These are phyloP conservation scores for Drosophila micromelanica DNA, from an alignment of 1,140 invertebrate species.

Conservation along the genomic window DNA sequence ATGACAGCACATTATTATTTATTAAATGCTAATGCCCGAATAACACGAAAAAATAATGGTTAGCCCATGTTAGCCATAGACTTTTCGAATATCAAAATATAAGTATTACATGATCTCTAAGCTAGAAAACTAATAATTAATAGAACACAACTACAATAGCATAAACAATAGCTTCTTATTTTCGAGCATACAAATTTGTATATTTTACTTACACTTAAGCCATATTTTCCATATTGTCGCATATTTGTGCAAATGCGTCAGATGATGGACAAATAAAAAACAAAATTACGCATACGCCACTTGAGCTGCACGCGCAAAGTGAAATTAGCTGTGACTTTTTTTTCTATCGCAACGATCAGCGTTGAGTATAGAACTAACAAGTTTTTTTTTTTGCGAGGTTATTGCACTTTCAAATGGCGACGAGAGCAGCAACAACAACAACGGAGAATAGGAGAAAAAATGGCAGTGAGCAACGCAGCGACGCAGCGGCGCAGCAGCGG, in stretches of 20 bases:
- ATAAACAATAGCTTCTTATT: too few relatives aligned
- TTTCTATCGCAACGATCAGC: constrained; percentile 12
- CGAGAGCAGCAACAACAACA: constrained; percentile 21
- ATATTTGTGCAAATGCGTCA: constrained; percentile 31
- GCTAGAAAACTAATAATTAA: too few relatives aligned
- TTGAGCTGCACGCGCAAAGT: constrained; percentile 45
- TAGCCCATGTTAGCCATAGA: too few relatives aligned
- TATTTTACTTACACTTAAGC: background rate
- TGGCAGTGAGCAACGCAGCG: constrained; percentile 55
- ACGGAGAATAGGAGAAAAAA: constrained; percentile 37
- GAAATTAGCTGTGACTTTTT: background rate
- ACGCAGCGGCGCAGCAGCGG: constrained; percentile 44
- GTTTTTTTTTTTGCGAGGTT: constrained; percentile 66
- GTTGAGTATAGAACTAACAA: constrained; percentile 37
- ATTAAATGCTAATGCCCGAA: too few relatives aligned
- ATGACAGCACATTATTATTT: too few relatives aligned
- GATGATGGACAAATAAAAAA: constrained; percentile 4
- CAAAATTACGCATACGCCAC: constrained; percentile 58
- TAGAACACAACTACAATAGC: too few relatives aligned
- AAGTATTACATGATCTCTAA: too few relatives aligned
- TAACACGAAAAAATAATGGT: too few relatives aligned
- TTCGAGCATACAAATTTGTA: too few relatives aligned
- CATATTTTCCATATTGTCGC: background rate
- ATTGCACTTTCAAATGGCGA: constrained; percentile 74
- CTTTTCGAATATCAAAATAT: too few relatives aligned